Conservation (phyloP, 2,888 invertebrate species). For the Aleiodes alternator region DNA sequence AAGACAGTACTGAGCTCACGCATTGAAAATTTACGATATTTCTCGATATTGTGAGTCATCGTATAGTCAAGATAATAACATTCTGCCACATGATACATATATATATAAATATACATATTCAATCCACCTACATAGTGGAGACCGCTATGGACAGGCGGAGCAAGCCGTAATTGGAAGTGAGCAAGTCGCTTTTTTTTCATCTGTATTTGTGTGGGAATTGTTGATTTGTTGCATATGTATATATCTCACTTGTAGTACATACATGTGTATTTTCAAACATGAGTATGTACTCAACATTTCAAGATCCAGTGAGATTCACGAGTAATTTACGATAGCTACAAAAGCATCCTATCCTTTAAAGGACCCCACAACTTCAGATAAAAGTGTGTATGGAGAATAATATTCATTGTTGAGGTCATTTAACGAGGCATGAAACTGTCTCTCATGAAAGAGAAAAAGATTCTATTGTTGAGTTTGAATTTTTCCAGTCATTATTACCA, state of each 20-base stretch:
- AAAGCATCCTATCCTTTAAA: too few species aligned
- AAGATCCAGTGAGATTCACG: slow-evolving; percentile 3
- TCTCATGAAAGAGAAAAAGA: too few species aligned
- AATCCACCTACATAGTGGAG: background rate
- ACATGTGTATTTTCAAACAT: background rate
- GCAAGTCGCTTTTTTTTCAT: slow-evolving; percentile 8
- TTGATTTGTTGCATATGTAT: slow-evolving; percentile 8
- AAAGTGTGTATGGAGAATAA: too few species aligned
- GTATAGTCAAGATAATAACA: slow-evolving; percentile 9
- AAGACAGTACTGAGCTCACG: background rate
- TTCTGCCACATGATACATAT: background rate
- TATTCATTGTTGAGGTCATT: too few species aligned
- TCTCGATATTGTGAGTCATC: slow-evolving; percentile 11
- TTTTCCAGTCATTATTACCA: too few species aligned
- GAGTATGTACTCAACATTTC: slow-evolving; percentile 21
- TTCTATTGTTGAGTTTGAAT: too few species aligned
- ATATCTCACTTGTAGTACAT: background rate
- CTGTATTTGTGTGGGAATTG: slow-evolving; percentile 12
- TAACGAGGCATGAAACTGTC: too few species aligned
- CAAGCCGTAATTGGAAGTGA: slow-evolving; percentile 38
- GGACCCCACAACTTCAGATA: too few species aligned
- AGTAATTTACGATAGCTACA: background rate
- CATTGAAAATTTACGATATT: background rate
- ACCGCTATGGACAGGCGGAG: slow-evolving; percentile 18
- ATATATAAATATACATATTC: slow-evolving; percentile 1